phyloP scores from a whole-genome alignment of 2,888 invertebrate species.

The Pandemis cinnamomeana region DNA sequence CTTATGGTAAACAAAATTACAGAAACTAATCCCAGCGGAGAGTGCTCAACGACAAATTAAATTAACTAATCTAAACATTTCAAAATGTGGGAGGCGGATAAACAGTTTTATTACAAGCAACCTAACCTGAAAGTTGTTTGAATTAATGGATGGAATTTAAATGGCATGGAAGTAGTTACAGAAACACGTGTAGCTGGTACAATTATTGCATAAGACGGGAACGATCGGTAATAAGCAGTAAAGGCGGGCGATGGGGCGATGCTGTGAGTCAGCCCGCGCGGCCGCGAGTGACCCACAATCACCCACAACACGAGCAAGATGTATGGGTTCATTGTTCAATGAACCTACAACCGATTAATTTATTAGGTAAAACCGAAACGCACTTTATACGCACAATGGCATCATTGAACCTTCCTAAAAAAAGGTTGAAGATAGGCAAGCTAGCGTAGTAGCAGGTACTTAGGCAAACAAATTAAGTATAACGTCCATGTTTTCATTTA shows the following conservation, averaged over 20 bases:
- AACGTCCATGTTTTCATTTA: neutral
- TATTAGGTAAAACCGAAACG: neutral
- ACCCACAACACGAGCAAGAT: slow-evolving; percentile 36
- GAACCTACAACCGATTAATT: slow-evolving; percentile 4
- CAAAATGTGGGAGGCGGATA: slow-evolving; percentile 12
- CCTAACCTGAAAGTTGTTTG: neutral
- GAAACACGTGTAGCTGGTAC: slow-evolving; percentile 27
- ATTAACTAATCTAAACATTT: slow-evolving; percentile 24
- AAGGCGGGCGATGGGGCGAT: slow-evolving; percentile 15
- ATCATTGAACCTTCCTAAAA: neutral
- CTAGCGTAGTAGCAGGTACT: neutral
- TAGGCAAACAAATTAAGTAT: neutral
- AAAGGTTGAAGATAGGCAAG: neutral
- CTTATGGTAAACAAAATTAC: slow-evolving; percentile 3
- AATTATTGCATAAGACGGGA: slow-evolving; percentile 28
- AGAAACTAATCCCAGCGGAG: neutral
- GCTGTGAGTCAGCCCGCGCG: slow-evolving; percentile 30
- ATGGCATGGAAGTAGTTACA: slow-evolving; percentile 12
- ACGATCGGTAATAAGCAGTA: slow-evolving; percentile 30
- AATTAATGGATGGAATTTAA: slow-evolving; percentile 27
- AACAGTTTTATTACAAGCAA: slow-evolving; percentile 8
- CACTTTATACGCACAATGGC: neutral
- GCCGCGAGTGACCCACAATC: slow-evolving; percentile 42
- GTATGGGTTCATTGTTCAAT: slow-evolving; percentile 42
- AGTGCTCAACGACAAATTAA: slow-evolving; percentile 10